Base-by-base conservation (phyloP, 2,888 invertebrate genomes). In the Furcula furcula region DNA sequence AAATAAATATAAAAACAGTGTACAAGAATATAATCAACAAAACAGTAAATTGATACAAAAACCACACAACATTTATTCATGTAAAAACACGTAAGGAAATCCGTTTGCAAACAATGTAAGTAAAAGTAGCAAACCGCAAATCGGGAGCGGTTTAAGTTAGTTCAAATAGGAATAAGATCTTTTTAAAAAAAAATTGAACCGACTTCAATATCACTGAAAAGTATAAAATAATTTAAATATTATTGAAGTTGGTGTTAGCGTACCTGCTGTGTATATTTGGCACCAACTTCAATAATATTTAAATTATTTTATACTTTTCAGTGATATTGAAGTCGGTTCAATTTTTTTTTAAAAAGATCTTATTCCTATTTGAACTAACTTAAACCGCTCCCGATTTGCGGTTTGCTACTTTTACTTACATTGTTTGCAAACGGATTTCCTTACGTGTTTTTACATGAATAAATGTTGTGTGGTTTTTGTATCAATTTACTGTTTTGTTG, bases 321-420 rank as follows among this genome's bases (percentile, higher is more conserved):
- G n/a, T n/a, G n/a, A n/a, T n/a, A n/a, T n/a, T n/a, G n/a, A n/a
- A n/a, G n/a, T n/a, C n/a, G n/a, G n/a, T n/a, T n/a, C n/a, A n/a
- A n/a, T n/a, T n/a, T n/a, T n/a, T n/a, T n/a, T n/a, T n/a, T n/a
- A n/a, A n/a, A n/a, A n/a, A n/a, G n/a, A n/a, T n/a, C n/a, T n/a
- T n/a, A n/a, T n/a, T n/a, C 73, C 59, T 85, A 78, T 85, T 84
- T 85, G 77, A 77, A 78, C 73, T 82, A 75, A 81, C 83, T 85
- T 80, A 78, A 78, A 77, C 71, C 68, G 53, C 55, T 61, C 67
- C 57, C 64, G 67, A 66, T 66, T 67, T 62, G 71, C 60, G 67
- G 72, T 69, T 60, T 55, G 68, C 60, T 66, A 64, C 68, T 70
- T 65, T 66, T 75, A 63, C 76, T 72, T 69, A 65, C 65, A 64